Evolutionary conservation across 2,113 vertebrate species (phyloP), one percentile per base, ranked within the genome.

Genomic region (Triplophysa dalaica): DNA sequence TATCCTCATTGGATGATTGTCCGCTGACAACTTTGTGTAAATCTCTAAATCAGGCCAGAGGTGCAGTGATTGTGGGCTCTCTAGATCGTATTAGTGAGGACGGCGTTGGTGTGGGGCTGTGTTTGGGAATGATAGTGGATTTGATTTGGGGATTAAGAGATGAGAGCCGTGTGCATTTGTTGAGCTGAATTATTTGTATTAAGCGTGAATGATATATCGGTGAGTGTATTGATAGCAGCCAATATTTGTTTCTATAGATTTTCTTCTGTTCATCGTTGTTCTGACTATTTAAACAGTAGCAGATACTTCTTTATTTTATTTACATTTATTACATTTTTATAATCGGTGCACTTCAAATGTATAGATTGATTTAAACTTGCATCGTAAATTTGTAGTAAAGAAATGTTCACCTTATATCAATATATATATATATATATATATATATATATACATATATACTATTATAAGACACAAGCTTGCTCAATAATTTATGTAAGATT

Each of bases 111-210:
- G 43, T 19, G 29, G 43, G 26, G 26, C 38, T 26, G n/a, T 50
- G 75, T 38, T 77, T 54, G n/a, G 75, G 29, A 77, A 77, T 77
- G 75, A 77, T 38, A 54, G 75, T 65, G 75, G 75, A 77, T 77
- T 77, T 77, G 75, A 77, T 19, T 29, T 77, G 14, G 21, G 75
- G 75, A 77, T 77, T 77, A 77, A 77, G 61, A 77, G 68, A 68
- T 70, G 56, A 9, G 61, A 74, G 70, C 50, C 11, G 26, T 66
- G 50, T 41, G 48, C 33, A 65, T 22, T 62, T 24, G 48, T 43
- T 43, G 43, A 63, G 56, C 38, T 48, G 54, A 21, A 8, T 79
- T 50, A 66, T 70, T 65, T 61, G 43, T 64, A 56, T 65, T 43
- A 45, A 54, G 21, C 17, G 26, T 64, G 24, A n/a, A 21, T 19